phyloP scores from a whole-genome alignment of 2,888 invertebrate species.

The Caradrina kadenii region DNA sequence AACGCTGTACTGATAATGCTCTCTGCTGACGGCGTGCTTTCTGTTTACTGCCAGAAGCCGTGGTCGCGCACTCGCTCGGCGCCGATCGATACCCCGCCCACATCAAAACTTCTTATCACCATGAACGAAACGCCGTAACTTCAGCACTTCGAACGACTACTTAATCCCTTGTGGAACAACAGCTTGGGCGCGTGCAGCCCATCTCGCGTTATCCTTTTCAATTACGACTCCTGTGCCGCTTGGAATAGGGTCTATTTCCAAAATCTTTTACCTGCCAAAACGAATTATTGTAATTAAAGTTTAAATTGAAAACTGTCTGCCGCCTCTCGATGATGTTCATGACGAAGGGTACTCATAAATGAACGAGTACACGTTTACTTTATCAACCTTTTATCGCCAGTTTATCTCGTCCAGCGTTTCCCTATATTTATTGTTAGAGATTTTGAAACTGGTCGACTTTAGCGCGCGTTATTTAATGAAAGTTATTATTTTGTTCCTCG shows the following conservation, averaged over 20 bases:
- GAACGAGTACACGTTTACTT: constrained; percentile 10
- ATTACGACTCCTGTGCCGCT: constrained; percentile 59
- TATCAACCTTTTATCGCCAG: constrained; percentile 42
- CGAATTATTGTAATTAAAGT: constrained; percentile 41
- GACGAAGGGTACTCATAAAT: constrained; percentile 13
- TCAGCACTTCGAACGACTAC: constrained; percentile 42
- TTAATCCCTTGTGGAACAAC: constrained; percentile 45
- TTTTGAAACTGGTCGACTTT: constrained; percentile 1
- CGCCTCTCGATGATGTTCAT: constrained; percentile 35
- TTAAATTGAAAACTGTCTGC: constrained; percentile 45
- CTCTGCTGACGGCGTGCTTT: constrained; percentile 66
- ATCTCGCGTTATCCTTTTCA: constrained; percentile 50
- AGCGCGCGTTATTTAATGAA: background rate
- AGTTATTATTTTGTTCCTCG: background rate
- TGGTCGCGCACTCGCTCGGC: constrained; percentile 79
- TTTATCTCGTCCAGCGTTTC: constrained; percentile 33
- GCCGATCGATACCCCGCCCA: constrained; percentile 89
- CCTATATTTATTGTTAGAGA: constrained; percentile 2
- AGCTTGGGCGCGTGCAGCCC: constrained; percentile 37
- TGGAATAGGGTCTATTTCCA: constrained; percentile 61
- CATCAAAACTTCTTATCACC: constrained; percentile 73
- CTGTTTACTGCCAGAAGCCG: constrained; percentile 75
- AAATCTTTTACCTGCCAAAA: constrained; percentile 40
- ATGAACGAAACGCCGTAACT: constrained; percentile 65
- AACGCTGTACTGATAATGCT: constrained; percentile 55